Percentiles rank a stretch among this genome's conserved stretches.
phyloP scores from a whole-genome alignment of 1,140 invertebrate genomes.

The Himalopsyche phryganea region DNA sequence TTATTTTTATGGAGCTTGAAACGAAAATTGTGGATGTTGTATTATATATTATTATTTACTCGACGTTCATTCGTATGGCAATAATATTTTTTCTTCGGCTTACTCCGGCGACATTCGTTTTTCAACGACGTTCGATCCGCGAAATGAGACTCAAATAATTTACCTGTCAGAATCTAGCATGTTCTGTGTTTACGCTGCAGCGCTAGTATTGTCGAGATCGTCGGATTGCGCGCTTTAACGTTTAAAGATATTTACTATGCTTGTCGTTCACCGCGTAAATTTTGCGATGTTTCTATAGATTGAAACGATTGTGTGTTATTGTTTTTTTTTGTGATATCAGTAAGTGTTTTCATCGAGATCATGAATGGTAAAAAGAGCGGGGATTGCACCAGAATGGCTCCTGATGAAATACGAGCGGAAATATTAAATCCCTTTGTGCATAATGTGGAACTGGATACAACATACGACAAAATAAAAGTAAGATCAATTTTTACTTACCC shows the following conservation, averaged over 20 bases:
- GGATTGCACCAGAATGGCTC: slow-evolving; percentile 49
- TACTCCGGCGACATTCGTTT: slow-evolving; percentile 6
- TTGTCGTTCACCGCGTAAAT: too few relatives aligned
- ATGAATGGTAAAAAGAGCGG: slow-evolving; percentile 53
- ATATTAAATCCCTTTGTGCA: slow-evolving; percentile 81
- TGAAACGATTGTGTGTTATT: not conserved
- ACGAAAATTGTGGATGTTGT: too few relatives aligned
- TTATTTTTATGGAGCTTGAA: too few relatives aligned
- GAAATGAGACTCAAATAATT: not conserved
- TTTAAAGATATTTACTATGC: not conserved
- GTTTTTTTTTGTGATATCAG: too few relatives aligned
- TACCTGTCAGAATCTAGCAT: slow-evolving; percentile 11
- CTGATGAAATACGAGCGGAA: slow-evolving; percentile 51
- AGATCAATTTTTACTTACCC: slow-evolving; percentile 38
- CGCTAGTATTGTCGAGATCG: slow-evolving; percentile 16
- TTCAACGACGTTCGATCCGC: not conserved
- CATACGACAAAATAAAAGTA: slow-evolving; percentile 83
- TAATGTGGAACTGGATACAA: slow-evolving; percentile 75
- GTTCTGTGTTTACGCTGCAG: slow-evolving; percentile 12
- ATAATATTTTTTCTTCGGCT: not conserved
- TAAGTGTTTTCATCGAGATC: slow-evolving; percentile 37
- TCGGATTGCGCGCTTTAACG: slow-evolving; percentile 2
- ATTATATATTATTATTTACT: too few relatives aligned
- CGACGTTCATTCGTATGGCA: too few relatives aligned
- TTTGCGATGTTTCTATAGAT: slow-evolving; percentile 6